Conservation (phyloP, 2,113 vertebrate species). For the Cinclus mexicanus region DNA sequence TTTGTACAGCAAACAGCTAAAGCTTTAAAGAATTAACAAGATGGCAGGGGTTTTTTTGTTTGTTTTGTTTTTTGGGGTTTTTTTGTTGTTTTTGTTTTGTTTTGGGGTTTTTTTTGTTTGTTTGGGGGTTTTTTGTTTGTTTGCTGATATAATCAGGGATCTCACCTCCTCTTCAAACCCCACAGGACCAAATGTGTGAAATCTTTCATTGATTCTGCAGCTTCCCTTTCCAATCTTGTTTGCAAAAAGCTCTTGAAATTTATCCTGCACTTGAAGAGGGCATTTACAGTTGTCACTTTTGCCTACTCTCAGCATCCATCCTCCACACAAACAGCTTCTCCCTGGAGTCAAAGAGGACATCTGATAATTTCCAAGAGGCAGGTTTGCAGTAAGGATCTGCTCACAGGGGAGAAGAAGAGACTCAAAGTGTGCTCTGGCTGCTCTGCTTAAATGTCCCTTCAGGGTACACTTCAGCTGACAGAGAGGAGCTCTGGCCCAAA, state of each 20-base stretch:
- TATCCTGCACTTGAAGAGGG: neutral
- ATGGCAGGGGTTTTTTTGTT: neutral
- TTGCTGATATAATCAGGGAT: slow-evolving; percentile 13
- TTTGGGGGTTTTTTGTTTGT: neutral
- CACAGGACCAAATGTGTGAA: slow-evolving; percentile 10
- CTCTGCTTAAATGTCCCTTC: neutral
- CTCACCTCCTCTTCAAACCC: slow-evolving; percentile 10
- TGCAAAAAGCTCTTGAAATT: slow-evolving; percentile 38
- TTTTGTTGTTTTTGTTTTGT: neutral
- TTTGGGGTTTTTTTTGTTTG: neutral
- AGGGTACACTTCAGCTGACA: neutral
- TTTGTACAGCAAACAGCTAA: neutral
- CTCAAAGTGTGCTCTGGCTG: neutral
- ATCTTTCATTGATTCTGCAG: slow-evolving; percentile 34
- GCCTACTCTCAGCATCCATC: slow-evolving; percentile 20
- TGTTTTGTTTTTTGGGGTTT: slow-evolving; percentile 1
- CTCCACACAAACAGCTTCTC: neutral
- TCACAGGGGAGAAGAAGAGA: neutral
- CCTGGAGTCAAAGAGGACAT: neutral
- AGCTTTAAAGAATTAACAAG: slow-evolving; percentile 35
- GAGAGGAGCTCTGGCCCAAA: neutral
- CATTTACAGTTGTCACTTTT: slow-evolving; percentile 42
- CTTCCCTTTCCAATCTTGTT: slow-evolving; percentile 28
- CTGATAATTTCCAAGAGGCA: neutral
- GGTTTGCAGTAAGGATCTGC: neutral